These are phyloP conservation scores for Scalopus aquaticus DNA, from an alignment of 2,113 vertebrate species.

Conservation along the genomic window DNA sequence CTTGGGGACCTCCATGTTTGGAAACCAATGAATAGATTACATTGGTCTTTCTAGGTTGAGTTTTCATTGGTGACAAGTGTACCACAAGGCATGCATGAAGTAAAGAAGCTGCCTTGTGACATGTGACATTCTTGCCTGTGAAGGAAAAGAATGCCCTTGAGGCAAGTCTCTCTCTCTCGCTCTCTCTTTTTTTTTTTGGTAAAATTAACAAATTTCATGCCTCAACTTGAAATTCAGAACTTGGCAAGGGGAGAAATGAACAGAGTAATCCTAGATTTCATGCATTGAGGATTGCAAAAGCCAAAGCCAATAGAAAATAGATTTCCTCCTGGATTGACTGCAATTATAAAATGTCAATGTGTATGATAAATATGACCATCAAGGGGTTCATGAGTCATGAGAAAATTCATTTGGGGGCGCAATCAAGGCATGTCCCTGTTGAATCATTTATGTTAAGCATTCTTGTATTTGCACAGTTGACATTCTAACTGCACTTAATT, in stretches of 20 bases:
- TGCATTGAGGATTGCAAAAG: background rate
- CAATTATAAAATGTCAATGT: conserved; percentile 23
- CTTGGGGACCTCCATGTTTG: background rate
- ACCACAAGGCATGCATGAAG: background rate
- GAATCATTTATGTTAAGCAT: background rate
- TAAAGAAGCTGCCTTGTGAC: background rate
- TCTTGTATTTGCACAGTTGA: background rate
- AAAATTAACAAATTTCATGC: conserved; percentile 38
- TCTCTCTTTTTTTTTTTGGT: background rate
- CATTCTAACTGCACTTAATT: background rate
- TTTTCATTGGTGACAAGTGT: background rate
- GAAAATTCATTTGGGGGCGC: background rate
- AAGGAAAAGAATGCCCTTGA: background rate
- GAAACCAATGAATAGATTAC: conserved; percentile 15
- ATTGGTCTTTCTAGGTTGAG: background rate
- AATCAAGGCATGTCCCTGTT: background rate
- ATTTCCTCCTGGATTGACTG: background rate
- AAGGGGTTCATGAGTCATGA: background rate
- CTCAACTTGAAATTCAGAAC: conserved; percentile 34
- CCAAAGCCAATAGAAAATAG: background rate
- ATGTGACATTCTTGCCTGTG: background rate
- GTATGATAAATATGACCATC: background rate
- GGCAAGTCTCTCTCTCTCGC: too few species aligned
- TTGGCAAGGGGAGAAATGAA: background rate
- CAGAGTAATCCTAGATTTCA: background rate